phyloP scores from a whole-genome alignment of 2,888 invertebrate species.

The Thera britannica region DNA sequence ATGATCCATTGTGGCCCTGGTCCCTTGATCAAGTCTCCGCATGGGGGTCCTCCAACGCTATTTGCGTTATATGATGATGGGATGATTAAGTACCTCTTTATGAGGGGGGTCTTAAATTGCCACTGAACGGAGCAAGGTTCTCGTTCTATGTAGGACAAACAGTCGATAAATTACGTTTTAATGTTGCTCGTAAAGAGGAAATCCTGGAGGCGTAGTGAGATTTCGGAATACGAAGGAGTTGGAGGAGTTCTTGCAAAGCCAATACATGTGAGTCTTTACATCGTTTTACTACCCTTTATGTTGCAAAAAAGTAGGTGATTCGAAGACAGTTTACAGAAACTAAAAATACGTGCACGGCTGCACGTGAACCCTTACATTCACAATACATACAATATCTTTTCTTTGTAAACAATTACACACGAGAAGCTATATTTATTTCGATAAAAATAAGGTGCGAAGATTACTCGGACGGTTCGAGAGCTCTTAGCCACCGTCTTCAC shows the following conservation, averaged over 20 bases:
- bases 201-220: slow-evolving; percentile 22
- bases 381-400: not conserved
- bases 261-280: not conserved
- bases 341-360: not conserved
- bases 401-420: slow-evolving; percentile 7
- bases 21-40: slow-evolving; percentile 54
- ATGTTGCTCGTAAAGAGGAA: slow-evolving; percentile 30
- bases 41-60: slow-evolving; percentile 66
- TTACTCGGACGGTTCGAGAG: slow-evolving; percentile 26
- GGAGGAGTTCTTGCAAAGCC: not conserved
- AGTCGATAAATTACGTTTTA: slow-evolving; percentile 36
- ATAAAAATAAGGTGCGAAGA: slow-evolving; percentile 16
- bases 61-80: slow-evolving; percentile 64
- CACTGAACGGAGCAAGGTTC: slow-evolving; percentile 41
- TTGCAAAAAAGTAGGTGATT: not conserved
- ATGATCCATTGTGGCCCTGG: slow-evolving; percentile 71
- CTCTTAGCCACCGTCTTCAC: slow-evolving; percentile 31
- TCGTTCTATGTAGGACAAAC: slow-evolving; percentile 37
- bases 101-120: slow-evolving; percentile 60
- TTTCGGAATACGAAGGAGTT: slow-evolving; percentile 3
- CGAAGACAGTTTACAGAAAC: not conserved
- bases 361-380: not conserved
- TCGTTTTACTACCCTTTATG: not conserved
- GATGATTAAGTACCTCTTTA: slow-evolving; percentile 67
- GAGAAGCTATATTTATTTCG: slow-evolving; percentile 15